These are phyloP conservation scores for Aptenodytes patagonicus DNA, from an alignment of 2,113 vertebrate species.

Conservation along the genomic window DNA sequence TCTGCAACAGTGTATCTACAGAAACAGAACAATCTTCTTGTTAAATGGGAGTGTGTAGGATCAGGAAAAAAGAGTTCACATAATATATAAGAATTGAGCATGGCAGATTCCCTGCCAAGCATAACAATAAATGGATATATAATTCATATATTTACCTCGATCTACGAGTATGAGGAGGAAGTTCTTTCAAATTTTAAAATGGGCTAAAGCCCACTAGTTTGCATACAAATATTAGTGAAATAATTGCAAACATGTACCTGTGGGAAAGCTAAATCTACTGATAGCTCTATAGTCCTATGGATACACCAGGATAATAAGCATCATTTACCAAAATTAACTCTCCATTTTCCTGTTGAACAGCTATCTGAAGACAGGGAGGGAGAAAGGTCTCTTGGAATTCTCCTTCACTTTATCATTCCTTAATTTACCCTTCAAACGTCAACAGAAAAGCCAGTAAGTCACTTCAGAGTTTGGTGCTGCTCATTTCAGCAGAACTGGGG, in stretches of 20 bases:
- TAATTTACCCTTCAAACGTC: not conserved
- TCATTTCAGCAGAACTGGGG: not conserved
- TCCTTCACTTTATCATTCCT: not conserved
- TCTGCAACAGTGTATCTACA: not conserved
- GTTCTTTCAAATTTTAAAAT: not conserved
- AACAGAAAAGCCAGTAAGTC: not conserved
- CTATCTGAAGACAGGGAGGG: not conserved
- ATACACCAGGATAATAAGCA: not conserved
- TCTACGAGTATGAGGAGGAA: not conserved
- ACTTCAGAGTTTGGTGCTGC: not conserved
- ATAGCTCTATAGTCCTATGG: not conserved
- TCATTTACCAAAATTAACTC: not conserved
- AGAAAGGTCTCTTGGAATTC: not conserved
- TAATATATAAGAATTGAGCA: not conserved
- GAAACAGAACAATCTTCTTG: not conserved
- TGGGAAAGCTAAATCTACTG: not conserved
- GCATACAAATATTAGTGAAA: not conserved
- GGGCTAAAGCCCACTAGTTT: not conserved
- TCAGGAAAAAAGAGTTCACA: not conserved
- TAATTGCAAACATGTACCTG: not conserved
- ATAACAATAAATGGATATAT: not conserved
- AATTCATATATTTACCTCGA: not conserved
- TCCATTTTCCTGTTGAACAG: not conserved
- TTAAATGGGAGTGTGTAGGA: not conserved
- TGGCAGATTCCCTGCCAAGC: rapidly evolving